A percentile compares a stretch with the other conserved stretches of the same genome.
Evolutionary conservation across 2,888 invertebrate genomes (phyloP).

Genomic region (Pycnomerus fuliginosus): DNA sequence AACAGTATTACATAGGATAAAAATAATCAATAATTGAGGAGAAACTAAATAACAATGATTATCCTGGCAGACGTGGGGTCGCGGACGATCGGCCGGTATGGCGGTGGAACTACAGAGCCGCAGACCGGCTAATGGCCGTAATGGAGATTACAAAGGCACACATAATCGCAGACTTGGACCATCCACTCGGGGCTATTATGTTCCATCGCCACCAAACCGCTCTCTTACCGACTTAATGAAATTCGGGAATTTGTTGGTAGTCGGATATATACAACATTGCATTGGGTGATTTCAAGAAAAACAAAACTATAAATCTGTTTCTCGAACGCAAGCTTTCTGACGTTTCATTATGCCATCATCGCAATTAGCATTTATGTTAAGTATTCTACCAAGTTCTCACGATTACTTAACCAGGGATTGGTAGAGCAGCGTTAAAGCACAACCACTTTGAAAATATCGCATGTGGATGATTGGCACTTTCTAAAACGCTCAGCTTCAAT

Average conservation of each 20-base stretch:
- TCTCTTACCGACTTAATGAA: constrained; percentile 11
- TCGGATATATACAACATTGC: background rate
- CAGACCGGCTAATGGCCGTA: constrained; percentile 47
- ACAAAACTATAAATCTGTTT: background rate
- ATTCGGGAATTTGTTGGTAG: constrained; percentile 9
- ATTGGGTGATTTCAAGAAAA: too few species aligned
- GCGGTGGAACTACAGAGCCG: constrained; percentile 27
- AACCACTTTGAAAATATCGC: constrained; percentile 23
- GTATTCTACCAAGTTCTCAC: constrained; percentile 18
- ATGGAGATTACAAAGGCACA: constrained; percentile 49
- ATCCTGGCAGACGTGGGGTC: constrained; percentile 47
- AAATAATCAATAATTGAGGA: constrained; percentile 51
- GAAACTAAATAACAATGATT: constrained; percentile 50
- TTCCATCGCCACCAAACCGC: constrained; percentile 15
- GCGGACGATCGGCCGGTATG: constrained; percentile 30
- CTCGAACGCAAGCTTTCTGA: background rate
- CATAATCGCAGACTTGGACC: constrained; percentile 37
- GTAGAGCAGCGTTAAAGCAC: constrained; percentile 14
- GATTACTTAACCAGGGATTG: constrained; percentile 19
- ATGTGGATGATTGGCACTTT: constrained; percentile 25
- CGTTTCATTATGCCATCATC: background rate
- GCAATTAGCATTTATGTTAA: constrained; percentile 17
- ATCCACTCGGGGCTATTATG: constrained; percentile 21
- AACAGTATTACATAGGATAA: constrained; percentile 49
- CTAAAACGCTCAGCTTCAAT: constrained; percentile 23